phyloP scores from a whole-genome alignment of 2,797 vertebrate genomes.

The Microctenopoma lineatum region DNA sequence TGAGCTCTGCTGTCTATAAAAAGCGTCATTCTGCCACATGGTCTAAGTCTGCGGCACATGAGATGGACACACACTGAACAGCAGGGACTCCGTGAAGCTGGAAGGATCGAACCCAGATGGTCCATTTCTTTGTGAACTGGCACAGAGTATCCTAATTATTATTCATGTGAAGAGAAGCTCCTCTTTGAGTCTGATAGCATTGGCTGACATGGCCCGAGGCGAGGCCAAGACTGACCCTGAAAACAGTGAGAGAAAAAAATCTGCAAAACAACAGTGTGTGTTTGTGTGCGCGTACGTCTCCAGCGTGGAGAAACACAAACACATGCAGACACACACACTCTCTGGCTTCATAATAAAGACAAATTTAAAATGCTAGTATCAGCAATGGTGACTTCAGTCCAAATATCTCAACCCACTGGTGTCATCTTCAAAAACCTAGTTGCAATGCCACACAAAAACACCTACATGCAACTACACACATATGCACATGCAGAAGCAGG shows the following conservation, averaged over 20 bases:
- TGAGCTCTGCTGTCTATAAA: slow-evolving; percentile 44
- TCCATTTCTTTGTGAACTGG: slow-evolving; percentile 64
- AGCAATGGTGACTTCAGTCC: background rate
- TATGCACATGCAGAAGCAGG: background rate
- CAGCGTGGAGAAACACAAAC: background rate
- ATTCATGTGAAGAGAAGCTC: slow-evolving; percentile 68
- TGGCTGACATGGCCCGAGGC: slow-evolving; percentile 67
- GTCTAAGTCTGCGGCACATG: slow-evolving; percentile 52
- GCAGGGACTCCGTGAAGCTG: slow-evolving; percentile 54
- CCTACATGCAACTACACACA: background rate
- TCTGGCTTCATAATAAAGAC: slow-evolving; percentile 11
- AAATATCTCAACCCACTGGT: background rate
- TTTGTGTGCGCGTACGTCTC: slow-evolving; percentile 21
- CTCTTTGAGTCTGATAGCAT: slow-evolving; percentile 60
- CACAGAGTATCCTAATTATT: slow-evolving; percentile 71
- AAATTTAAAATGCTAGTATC: slow-evolving; percentile 5
- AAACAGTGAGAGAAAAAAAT: slow-evolving; percentile 23
- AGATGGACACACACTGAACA: slow-evolving; percentile 52
- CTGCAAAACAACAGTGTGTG: slow-evolving; percentile 47
- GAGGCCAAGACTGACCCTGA: slow-evolving; percentile 50
- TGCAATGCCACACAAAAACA: background rate
- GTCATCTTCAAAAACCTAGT: background rate
- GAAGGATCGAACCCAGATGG: slow-evolving; percentile 70
- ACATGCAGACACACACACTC: slow-evolving; percentile 13
- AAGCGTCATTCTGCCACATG: slow-evolving; percentile 37